phyloP scores from a whole-genome alignment of 53 echinoderm and acorn worm species.

The Holothuria leucospilota region DNA sequence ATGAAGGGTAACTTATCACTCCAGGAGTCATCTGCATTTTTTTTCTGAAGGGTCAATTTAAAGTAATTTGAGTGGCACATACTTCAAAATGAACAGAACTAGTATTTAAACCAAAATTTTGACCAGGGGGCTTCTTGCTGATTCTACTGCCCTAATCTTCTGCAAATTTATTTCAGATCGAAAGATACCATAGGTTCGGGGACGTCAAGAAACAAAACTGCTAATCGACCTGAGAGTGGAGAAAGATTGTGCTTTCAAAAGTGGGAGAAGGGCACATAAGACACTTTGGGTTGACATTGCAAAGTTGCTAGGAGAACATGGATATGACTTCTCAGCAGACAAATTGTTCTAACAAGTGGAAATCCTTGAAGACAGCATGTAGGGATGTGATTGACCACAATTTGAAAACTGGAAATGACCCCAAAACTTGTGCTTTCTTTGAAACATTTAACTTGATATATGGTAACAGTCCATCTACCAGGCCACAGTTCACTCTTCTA shows the following conservation, averaged over 20 bases:
- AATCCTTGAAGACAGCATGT: constrained; percentile 14
- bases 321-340: constrained; percentile 7
- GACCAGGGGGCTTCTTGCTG: neutral
- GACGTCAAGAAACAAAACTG: constrained; percentile 12
- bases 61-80: no score
- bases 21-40: no score
- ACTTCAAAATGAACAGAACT: no score
- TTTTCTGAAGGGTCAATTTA: no score
- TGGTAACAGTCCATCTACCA: constrained; percentile 3
- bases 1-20: no score
- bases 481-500: constrained; percentile 11
- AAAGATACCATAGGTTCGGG: constrained; percentile 21
- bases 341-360: constrained; percentile 35
- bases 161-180: constrained; percentile 18
- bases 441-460: constrained; percentile 16
- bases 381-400: neutral
- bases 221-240: constrained; percentile 14
- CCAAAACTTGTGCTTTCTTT: constrained; percentile 23
- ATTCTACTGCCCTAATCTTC: no score
- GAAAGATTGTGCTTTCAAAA: constrained; percentile 1
- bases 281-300: constrained; percentile 21
- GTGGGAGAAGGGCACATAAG: constrained; percentile 9
- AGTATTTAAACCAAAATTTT: neutral
- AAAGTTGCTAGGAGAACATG: neutral
- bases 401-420: constrained; percentile 24